These are phyloP conservation scores for Hucho hucho DNA, from an alignment of 2,113 vertebrate genomes.

Conservation along the genomic window DNA sequence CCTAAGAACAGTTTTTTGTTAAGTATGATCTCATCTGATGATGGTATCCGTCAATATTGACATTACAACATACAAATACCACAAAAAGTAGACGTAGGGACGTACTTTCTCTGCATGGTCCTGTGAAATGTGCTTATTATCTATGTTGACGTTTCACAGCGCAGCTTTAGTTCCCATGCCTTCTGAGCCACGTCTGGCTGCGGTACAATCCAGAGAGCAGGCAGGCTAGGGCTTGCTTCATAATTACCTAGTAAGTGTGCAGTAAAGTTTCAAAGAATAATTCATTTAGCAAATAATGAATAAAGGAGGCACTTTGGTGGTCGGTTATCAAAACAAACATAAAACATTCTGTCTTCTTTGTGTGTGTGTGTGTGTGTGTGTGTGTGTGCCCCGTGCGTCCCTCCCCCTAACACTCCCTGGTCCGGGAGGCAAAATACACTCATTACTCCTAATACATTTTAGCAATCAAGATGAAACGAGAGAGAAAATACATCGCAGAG, in stretches of 20 bases:
- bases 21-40: slow-evolving; percentile 33
- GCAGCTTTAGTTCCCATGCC: too few species aligned
- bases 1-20: slow-evolving; percentile 27
- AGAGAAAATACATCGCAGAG: slow-evolving; percentile 55
- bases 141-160: neutral
- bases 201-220: slow-evolving; percentile 3
- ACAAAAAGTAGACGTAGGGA: neutral
- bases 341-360: slow-evolving; percentile 63
- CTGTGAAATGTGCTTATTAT: slow-evolving; percentile 24
- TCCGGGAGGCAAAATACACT: slow-evolving; percentile 71
- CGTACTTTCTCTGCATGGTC: neutral
- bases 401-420: slow-evolving; percentile 52
- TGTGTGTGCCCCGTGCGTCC: slow-evolving; percentile 30
- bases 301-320: slow-evolving; percentile 56
- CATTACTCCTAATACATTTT: slow-evolving; percentile 76
- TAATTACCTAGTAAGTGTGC: slow-evolving; percentile 51
- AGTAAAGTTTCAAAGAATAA: slow-evolving; percentile 46
- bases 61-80: neutral
- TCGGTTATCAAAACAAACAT: slow-evolving; percentile 67
- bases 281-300: slow-evolving; percentile 74
- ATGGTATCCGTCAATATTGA: slow-evolving; percentile 10
- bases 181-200: neutral
- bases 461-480: slow-evolving; percentile 76
- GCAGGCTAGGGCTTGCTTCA: slow-evolving; percentile 25
- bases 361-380: slow-evolving; percentile 23